A percentile compares a stretch with the other conserved stretches of the same genome.
phyloP scores from a whole-genome alignment of 2,888 invertebrate species.

The Megamerina dolium region DNA sequence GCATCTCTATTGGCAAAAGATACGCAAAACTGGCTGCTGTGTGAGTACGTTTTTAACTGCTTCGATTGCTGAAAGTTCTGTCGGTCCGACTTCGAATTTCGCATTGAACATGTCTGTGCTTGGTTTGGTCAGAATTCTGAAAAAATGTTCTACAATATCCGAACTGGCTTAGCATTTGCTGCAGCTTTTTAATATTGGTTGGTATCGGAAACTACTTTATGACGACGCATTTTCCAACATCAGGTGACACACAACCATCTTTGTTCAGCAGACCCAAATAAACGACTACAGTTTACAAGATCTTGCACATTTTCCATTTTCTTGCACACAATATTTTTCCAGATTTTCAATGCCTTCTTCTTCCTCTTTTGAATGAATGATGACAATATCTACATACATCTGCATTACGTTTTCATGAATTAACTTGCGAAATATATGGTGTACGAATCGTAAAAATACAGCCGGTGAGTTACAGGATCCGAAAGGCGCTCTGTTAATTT shows the following conservation, averaged over 20 bases:
- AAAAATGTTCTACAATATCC: not conserved
- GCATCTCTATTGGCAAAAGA: constrained; percentile 1
- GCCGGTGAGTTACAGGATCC: constrained; percentile 16
- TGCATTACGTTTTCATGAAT: constrained; percentile 7
- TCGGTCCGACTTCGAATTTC: not conserved
- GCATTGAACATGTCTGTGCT: not conserved
- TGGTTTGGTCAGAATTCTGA: not conserved
- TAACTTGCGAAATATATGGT: constrained; percentile 13
- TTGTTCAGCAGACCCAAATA: constrained; percentile 1
- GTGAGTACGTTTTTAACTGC: constrained; percentile 2
- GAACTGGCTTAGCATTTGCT: not conserved
- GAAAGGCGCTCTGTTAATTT: too few species aligned
- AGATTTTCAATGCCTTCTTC: too few species aligned
- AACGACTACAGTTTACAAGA: constrained; percentile 1
- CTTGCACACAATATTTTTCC: too few species aligned
- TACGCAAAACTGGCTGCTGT: not conserved
- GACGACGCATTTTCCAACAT: constrained; percentile 1
- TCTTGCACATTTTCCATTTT: constrained; percentile 11
- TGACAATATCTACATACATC: not conserved
- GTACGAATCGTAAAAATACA: constrained; percentile 13
- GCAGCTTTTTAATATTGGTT: not conserved
- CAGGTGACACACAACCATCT: constrained; percentile 2
- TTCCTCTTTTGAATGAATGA: not conserved
- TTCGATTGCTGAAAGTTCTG: constrained; percentile 2
- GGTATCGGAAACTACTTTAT: not conserved